phyloP scores from a whole-genome alignment of 2,113 vertebrate genomes.

The Tupaia tana region DNA sequence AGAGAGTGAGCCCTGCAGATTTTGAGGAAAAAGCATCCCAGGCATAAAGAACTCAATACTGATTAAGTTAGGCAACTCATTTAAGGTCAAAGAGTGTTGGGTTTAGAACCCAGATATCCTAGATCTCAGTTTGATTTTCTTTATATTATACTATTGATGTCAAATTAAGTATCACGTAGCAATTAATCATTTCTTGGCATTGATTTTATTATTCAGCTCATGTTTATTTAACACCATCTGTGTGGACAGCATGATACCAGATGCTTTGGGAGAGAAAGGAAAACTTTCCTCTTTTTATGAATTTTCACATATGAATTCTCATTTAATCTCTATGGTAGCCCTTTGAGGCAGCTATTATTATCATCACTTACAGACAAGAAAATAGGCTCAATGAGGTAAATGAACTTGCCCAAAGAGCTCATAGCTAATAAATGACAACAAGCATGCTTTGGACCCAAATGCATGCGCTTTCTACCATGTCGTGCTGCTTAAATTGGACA shows the following conservation, averaged over 20 bases:
- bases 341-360: constrained; percentile 33
- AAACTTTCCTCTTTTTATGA: constrained; percentile 28
- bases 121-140: constrained; percentile 31
- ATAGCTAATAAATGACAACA: constrained; percentile 37
- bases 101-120: neutral
- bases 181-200: constrained; percentile 58
- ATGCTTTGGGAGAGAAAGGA: constrained; percentile 32
- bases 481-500: constrained; percentile 13
- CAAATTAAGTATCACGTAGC: constrained; percentile 54
- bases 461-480: neutral
- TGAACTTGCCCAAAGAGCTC: neutral
- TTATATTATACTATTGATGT: neutral
- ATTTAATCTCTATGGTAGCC: constrained; percentile 31
- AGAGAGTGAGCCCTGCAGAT: neutral
- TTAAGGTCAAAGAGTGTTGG: constrained; percentile 14
- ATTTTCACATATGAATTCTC: constrained; percentile 58
- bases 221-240: constrained; percentile 64
- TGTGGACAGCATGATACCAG: constrained; percentile 25
- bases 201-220: constrained; percentile 63
- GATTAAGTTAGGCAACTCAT: constrained; percentile 1
- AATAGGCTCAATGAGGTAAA: constrained; percentile 32
- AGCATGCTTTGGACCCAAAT: constrained; percentile 45
- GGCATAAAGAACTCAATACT: constrained; percentile 5
- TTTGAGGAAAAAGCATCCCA: neutral
- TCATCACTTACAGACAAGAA: constrained; percentile 48